Percentiles rank a stretch among this genome's conserved stretches.
Evolutionary conservation across 2,797 vertebrate genomes (phyloP).

Genomic region (Channa striata): DNA sequence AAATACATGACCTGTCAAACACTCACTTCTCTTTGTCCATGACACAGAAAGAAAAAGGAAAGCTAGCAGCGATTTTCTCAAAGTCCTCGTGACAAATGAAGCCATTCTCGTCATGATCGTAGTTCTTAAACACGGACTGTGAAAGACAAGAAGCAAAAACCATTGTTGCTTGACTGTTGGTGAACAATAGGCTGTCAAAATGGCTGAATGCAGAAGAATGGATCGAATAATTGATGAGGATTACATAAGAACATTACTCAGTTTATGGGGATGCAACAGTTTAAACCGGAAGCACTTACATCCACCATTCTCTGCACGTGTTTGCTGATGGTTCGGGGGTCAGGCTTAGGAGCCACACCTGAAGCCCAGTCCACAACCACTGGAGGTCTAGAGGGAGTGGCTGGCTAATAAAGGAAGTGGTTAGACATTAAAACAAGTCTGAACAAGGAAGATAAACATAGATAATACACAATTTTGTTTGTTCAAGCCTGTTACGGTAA

Average conservation of each 20-base stretch:
- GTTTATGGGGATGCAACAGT: constrained; percentile 29
- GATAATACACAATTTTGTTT: too few relatives aligned
- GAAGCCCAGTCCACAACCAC: constrained; percentile 95
- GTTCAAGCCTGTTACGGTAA: too few relatives aligned
- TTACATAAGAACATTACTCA: constrained; percentile 41
- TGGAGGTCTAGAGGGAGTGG: constrained; percentile 92
- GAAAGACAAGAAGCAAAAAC: constrained; percentile 53
- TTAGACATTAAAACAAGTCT: too few relatives aligned
- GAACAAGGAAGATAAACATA: too few relatives aligned
- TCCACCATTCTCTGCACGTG: constrained; percentile 96
- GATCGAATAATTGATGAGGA: constrained; percentile 37
- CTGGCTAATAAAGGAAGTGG: constrained; percentile 81
- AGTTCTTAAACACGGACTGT: constrained; percentile 98
- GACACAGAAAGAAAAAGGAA: constrained; percentile 95
- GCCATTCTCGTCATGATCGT: constrained; percentile 95
- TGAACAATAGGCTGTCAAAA: constrained; percentile 51
- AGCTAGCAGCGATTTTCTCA: constrained; percentile 95
- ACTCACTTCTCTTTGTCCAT: constrained; percentile 97
- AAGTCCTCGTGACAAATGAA: constrained; percentile 97
- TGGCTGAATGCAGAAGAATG: constrained; percentile 36
- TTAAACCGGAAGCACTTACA: constrained; percentile 82
- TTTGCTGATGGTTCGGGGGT: constrained; percentile 95
- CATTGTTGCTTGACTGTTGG: constrained; percentile 31
- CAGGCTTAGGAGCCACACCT: constrained; percentile 94
- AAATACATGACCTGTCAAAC: constrained; percentile 43